phyloP scores from a whole-genome alignment of 2,113 vertebrate species.

The Tretioscincus oriximinensis region DNA sequence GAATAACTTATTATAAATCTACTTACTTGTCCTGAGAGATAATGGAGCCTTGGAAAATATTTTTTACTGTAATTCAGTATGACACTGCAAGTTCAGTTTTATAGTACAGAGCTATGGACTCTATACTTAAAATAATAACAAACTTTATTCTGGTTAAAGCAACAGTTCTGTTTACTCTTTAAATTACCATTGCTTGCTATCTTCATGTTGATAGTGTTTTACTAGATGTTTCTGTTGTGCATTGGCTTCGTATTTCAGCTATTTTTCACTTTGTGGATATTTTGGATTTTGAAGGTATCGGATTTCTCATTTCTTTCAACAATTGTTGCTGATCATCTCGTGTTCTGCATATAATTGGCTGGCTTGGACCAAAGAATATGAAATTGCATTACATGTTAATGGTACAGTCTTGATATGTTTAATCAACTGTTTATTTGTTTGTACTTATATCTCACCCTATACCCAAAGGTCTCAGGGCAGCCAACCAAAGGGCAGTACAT shows the following conservation, averaged over 20 bases:
- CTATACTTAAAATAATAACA: slow-evolving; percentile 26
- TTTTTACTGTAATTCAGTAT: background rate
- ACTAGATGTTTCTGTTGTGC: background rate
- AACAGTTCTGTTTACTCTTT: slow-evolving; percentile 1
- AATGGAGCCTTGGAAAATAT: background rate
- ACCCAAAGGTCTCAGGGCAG: too few species aligned
- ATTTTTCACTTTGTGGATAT: background rate
- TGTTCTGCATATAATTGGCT: background rate
- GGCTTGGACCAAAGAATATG: background rate
- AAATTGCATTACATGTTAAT: background rate
- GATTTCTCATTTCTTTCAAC: slow-evolving; percentile 8
- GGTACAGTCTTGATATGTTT: background rate
- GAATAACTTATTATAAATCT: slow-evolving; percentile 8
- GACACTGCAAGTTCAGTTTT: slow-evolving; percentile 17
- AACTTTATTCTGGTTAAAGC: slow-evolving; percentile 26
- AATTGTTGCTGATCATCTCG: background rate
- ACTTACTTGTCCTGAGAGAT: slow-evolving; percentile 2
- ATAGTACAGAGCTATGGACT: background rate
- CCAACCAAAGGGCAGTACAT: too few species aligned
- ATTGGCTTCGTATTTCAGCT: background rate
- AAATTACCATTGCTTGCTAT: background rate
- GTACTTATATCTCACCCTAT: too few species aligned
- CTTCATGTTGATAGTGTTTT: background rate
- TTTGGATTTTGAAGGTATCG: background rate
- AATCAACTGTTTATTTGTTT: background rate